A percentile compares a stretch with the other conserved stretches of the same genome.
Evolutionary conservation across 2,888 invertebrate species (phyloP).

Genomic region (Thymelicus lineola): DNA sequence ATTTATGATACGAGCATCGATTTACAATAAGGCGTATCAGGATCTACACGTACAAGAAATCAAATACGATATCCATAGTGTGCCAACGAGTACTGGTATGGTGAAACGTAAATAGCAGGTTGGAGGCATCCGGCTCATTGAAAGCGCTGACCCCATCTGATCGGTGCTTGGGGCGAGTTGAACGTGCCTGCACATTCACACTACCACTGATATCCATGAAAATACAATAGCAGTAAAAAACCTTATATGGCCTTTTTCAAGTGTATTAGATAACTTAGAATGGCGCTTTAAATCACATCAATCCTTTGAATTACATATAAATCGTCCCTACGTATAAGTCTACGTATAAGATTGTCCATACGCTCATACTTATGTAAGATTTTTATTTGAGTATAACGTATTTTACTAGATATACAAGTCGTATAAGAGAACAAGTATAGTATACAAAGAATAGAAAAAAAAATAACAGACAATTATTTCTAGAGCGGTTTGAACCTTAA

Average conservation of each 20-base stretch:
- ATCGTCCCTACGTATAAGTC: no score
- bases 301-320: slow-evolving; percentile 37
- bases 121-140: slow-evolving; percentile 83
- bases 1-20: slow-evolving; percentile 43
- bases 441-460: no score
- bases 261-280: slow-evolving; percentile 44
- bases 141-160: slow-evolving; percentile 85
- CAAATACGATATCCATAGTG: slow-evolving; percentile 74
- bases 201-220: slow-evolving; percentile 52
- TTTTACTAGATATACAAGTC: no score
- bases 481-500: no score
- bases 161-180: slow-evolving; percentile 67
- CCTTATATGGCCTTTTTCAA: slow-evolving; percentile 47
- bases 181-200: slow-evolving; percentile 64
- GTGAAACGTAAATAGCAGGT: slow-evolving; percentile 83
- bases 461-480: no score
- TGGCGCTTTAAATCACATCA: slow-evolving; percentile 37
- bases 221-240: slow-evolving; percentile 51
- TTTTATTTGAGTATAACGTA: no score
- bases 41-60: slow-evolving; percentile 60
- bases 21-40: slow-evolving; percentile 53
- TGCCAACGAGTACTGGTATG: slow-evolving; percentile 79
- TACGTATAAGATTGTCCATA: no score
- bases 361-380: no score
- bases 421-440: no score